These are phyloP conservation scores for Metalampra italica DNA, from an alignment of 2,888 invertebrate species.

Conservation along the genomic window DNA sequence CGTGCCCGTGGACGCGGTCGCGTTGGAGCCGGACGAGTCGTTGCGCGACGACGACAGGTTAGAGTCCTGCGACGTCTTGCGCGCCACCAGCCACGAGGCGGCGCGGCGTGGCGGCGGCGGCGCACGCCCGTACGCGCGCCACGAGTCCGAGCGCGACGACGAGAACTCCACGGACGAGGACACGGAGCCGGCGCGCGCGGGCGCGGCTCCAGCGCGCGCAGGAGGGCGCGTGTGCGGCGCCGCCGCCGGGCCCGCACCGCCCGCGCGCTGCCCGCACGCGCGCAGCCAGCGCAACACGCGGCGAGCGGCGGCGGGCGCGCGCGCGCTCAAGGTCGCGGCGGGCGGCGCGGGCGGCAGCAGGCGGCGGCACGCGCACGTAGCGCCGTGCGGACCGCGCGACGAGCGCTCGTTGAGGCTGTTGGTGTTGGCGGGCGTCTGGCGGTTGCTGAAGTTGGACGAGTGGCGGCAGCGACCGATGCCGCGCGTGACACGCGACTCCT, in stretches of 20 bases:
- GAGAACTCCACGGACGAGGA: conserved; percentile 95
- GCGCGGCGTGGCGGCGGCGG: conserved; percentile 90
- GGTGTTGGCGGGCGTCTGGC: conserved; percentile 92
- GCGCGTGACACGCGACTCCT: conserved; percentile 93
- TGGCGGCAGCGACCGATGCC: conserved; percentile 92
- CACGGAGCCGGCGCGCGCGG: conserved; percentile 85
- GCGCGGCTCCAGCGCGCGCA: conserved; percentile 35
- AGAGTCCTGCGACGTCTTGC: conserved; percentile 95
- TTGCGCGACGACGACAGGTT: conserved; percentile 93
- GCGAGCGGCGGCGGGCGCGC: conserved; percentile 80
- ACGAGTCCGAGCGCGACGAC: conserved; percentile 91
- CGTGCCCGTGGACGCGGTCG: conserved; percentile 93
- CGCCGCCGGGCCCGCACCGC: conserved; percentile 80
- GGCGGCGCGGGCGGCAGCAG: conserved; percentile 81
- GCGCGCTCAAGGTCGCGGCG: conserved; percentile 75
- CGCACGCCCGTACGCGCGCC: conserved; percentile 88
- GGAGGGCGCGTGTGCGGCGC: conserved; percentile 58
- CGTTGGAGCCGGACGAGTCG: conserved; percentile 93
- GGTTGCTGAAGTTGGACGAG: conserved; percentile 91
- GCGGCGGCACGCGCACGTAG: conserved; percentile 79
- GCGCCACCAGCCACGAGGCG: conserved; percentile 93
- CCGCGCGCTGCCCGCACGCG: conserved; percentile 84
- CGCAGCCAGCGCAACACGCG: conserved; percentile 80
- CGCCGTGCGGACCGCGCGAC: conserved; percentile 83
- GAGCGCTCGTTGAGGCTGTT: conserved; percentile 90